Evolutionary conservation across 2,797 vertebrate species (phyloP).

Genomic region (Protonibea diacanthus): DNA sequence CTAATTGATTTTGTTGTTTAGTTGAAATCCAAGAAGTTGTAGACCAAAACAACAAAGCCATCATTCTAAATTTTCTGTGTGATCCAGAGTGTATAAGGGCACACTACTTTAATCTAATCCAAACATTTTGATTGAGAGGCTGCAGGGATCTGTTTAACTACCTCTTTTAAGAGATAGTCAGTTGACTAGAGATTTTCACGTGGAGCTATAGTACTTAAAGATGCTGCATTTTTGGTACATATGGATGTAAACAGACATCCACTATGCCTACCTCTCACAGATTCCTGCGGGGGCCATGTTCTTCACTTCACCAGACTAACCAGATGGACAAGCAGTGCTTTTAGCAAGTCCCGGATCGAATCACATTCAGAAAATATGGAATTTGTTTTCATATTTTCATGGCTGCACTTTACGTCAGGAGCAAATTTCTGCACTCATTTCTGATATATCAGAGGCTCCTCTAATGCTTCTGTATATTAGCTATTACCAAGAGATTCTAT

Average conservation of each 20-base stretch:
- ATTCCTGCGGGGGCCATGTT: slow-evolving; percentile 15
- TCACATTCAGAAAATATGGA: background rate
- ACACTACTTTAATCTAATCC: slow-evolving; percentile 1
- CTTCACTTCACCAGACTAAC: slow-evolving; percentile 15
- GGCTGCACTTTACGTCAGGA: background rate
- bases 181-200: slow-evolving; percentile 18
- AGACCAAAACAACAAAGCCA: slow-evolving; percentile 31
- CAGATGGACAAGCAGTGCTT: slow-evolving; percentile 49
- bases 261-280: background rate
- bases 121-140: background rate
- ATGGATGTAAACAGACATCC: slow-evolving; percentile 17
- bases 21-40: slow-evolving; percentile 43
- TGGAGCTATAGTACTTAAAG: slow-evolving; percentile 11
- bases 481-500: background rate
- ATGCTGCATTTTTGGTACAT: slow-evolving; percentile 23
- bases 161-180: slow-evolving; percentile 6
- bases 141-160: background rate
- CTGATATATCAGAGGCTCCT: background rate
- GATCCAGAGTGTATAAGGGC: slow-evolving; percentile 11
- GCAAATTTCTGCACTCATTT: background rate
- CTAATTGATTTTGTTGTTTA: slow-evolving; percentile 35
- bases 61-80: slow-evolving; percentile 6
- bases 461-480: background rate
- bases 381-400: background rate
- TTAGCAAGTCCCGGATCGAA: slow-evolving; percentile 11